Evolutionary conservation across 2,888 invertebrate species (phyloP).

Genomic region (Laothoe populi): DNA sequence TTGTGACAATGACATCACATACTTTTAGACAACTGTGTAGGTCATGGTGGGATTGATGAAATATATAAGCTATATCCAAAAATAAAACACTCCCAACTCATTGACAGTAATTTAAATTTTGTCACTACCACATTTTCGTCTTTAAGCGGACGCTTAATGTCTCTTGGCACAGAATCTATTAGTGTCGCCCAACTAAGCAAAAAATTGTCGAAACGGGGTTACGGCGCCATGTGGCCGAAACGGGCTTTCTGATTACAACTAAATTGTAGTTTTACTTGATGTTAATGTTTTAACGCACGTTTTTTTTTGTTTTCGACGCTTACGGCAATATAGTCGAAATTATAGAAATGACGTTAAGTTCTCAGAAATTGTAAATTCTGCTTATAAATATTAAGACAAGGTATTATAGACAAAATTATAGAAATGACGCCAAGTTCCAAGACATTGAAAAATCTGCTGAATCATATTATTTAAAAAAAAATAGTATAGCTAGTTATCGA

Average conservation of each 20-base stretch:
- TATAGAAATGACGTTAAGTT: too few relatives aligned
- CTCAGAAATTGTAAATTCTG: too few relatives aligned
- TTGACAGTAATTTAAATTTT: not conserved
- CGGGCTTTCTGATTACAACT: conserved; percentile 17
- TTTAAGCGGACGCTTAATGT: not conserved
- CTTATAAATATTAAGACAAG: too few relatives aligned
- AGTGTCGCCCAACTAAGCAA: conserved; percentile 23
- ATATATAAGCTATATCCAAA: too few relatives aligned
- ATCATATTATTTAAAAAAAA: too few relatives aligned
- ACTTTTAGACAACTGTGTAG: too few relatives aligned
- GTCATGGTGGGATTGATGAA: too few relatives aligned
- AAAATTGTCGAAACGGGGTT: conserved; percentile 22
- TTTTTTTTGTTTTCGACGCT: not conserved
- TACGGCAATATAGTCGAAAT: not conserved
- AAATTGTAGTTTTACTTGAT: conserved; percentile 3
- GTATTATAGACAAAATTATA: too few relatives aligned
- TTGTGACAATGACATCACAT: too few relatives aligned
- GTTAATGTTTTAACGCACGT: not conserved
- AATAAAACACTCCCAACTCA: not conserved
- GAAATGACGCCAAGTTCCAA: too few relatives aligned
- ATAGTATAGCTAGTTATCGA: too few relatives aligned
- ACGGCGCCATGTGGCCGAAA: conserved; percentile 22
- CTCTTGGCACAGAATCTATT: conserved; percentile 18
- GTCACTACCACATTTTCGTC: conserved; percentile 4
- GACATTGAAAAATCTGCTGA: too few relatives aligned